These are phyloP conservation scores for Salminus brasiliensis DNA, from an alignment of 2,113 vertebrate species.

Conservation along the genomic window DNA sequence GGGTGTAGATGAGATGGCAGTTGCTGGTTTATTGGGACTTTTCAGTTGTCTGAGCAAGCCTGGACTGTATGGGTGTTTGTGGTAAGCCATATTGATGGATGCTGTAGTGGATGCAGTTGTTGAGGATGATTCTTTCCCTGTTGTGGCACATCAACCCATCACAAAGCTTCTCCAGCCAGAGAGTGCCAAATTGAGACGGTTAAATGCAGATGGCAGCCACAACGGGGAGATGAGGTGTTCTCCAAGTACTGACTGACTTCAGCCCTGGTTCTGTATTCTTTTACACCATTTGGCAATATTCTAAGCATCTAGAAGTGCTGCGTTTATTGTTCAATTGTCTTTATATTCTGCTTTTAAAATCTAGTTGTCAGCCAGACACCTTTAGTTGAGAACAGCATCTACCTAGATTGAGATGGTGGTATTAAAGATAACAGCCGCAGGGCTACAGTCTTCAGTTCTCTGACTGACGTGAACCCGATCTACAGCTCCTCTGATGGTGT, in stretches of 20 bases:
- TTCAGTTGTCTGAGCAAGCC: neutral
- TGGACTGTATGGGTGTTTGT: neutral
- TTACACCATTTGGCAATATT: too few species aligned
- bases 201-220: neutral
- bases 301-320: too few species aligned
- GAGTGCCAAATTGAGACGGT: neutral
- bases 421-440: neutral
- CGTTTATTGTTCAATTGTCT: too few species aligned
- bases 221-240: neutral
- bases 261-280: neutral
- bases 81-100: neutral
- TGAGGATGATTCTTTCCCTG: neutral
- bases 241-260: neutral
- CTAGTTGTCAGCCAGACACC: too few species aligned
- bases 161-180: conserved; percentile 20
- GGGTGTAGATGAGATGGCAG: neutral
- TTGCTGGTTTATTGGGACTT: neutral
- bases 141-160: neutral
- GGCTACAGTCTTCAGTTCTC: neutral
- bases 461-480: neutral
- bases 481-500: neutral
- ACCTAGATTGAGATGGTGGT: neutral
- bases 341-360: neutral
- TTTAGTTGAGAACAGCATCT: too few species aligned
- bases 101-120: neutral